phyloP scores from a whole-genome alignment of 2,888 invertebrate genomes.

The Eutolmus rufibarbis region DNA sequence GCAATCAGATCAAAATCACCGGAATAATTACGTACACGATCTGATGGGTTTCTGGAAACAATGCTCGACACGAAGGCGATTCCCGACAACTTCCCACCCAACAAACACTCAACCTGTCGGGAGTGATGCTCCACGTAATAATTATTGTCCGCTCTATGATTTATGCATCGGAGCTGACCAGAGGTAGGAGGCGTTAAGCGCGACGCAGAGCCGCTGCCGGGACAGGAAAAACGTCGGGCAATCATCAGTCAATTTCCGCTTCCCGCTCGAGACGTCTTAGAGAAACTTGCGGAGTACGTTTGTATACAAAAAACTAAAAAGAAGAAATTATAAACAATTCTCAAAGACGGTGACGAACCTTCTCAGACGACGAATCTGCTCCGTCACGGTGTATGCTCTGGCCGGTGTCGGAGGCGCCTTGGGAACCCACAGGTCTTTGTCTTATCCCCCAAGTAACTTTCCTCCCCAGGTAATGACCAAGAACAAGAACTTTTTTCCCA shows the following conservation, averaged over 20 bases:
- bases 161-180: slow-evolving; percentile 8
- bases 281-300: not conserved
- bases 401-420: not conserved
- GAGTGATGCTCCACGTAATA: slow-evolving; percentile 7
- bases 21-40: slow-evolving; percentile 5
- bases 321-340: slow-evolving; percentile 10
- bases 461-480: slow-evolving; percentile 3
- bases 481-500: slow-evolving; percentile 9
- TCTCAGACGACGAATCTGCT: not conserved
- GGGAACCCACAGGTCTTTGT: slow-evolving; percentile 19
- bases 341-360: not conserved
- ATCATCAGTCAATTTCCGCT: slow-evolving; percentile 32
- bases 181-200: not conserved
- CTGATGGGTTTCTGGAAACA: not conserved
- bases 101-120: slow-evolving; percentile 27
- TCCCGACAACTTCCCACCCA: slow-evolving; percentile 25
- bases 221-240: not conserved
- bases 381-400: slow-evolving; percentile 27
- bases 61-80: not conserved
- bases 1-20: not conserved
- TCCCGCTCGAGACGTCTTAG: not conserved
- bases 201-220: not conserved
- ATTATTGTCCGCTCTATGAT: slow-evolving; percentile 29
- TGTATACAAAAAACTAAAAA: not conserved
- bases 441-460: slow-evolving; percentile 17